Percentiles rank a stretch among this genome's conserved stretches.
These are phyloP conservation scores for Aphodius sticticus DNA, from an alignment of 2,888 invertebrate species.

Conservation along the genomic window DNA sequence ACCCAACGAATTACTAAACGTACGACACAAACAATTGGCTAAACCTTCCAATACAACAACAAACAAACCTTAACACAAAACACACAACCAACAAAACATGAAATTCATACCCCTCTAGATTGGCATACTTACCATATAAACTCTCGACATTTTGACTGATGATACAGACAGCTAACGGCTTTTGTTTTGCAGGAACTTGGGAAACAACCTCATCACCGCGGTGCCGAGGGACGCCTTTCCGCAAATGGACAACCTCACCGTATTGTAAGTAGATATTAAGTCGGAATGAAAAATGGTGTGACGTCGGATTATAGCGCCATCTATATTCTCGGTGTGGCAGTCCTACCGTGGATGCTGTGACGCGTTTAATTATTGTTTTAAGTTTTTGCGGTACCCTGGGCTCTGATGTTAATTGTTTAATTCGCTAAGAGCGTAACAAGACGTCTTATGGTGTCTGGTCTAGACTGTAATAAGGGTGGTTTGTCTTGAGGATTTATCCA, in stretches of 20 bases:
- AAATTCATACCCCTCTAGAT: slow-evolving; percentile 14
- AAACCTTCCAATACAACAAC: background rate
- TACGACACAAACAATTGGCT: background rate
- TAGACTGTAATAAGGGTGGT: too few species aligned
- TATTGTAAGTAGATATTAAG: slow-evolving; percentile 76
- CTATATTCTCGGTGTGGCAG: too few species aligned
- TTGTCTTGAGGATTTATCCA: too few species aligned
- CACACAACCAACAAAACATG: slow-evolving; percentile 18
- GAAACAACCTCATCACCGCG: slow-evolving; percentile 75
- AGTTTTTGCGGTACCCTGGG: too few species aligned
- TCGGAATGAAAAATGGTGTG: slow-evolving; percentile 22
- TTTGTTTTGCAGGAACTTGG: slow-evolving; percentile 72
- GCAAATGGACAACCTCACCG: slow-evolving; percentile 73
- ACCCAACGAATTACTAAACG: too few species aligned
- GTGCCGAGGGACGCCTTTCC: slow-evolving; percentile 76
- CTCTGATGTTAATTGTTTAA: too few species aligned
- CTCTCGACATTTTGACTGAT: slow-evolving; percentile 9
- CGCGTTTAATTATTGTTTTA: too few species aligned
- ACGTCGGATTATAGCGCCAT: background rate
- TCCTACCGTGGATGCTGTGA: background rate
- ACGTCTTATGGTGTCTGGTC: too few species aligned
- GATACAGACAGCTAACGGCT: background rate
- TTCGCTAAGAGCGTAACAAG: too few species aligned
- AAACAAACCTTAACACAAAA: slow-evolving; percentile 7
- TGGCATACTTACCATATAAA: background rate